These are phyloP conservation scores for Trachelus iudaicus DNA, from an alignment of 2,888 invertebrate species.

Conservation along the genomic window DNA sequence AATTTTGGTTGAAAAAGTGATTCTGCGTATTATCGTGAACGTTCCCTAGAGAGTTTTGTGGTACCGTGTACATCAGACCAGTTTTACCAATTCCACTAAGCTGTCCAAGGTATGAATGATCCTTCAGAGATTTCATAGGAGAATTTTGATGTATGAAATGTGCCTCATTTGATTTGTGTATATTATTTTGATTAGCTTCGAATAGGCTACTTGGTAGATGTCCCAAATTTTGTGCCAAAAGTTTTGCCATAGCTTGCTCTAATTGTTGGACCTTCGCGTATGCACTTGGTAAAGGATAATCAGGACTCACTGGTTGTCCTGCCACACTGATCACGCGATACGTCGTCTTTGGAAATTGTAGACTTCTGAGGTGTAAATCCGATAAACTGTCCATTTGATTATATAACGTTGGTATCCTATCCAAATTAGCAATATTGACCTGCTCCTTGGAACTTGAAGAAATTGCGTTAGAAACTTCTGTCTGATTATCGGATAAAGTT, in stretches of 20 bases:
- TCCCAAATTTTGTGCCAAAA: conserved; percentile 44
- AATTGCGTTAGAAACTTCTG: conserved; percentile 55
- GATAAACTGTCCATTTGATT: conserved; percentile 46
- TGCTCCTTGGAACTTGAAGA: conserved; percentile 49
- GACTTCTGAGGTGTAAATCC: conserved; percentile 35
- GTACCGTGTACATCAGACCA: conserved; percentile 42
- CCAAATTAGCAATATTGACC: conserved; percentile 50
- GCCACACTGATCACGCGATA: conserved; percentile 52
- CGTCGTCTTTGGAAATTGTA: conserved; percentile 38
- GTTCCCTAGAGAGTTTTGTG: neutral
- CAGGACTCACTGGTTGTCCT: conserved; percentile 45
- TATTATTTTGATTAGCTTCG: conserved; percentile 14
- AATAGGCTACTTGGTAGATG: conserved; percentile 26
- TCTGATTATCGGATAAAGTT: conserved; percentile 35
- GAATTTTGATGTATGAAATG: conserved; percentile 25
- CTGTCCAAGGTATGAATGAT: conserved; percentile 5
- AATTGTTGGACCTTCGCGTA: conserved; percentile 51
- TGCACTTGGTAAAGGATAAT: conserved; percentile 42
- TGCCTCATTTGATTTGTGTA: conserved; percentile 22
- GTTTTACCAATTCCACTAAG: conserved; percentile 46
- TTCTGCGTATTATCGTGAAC: neutral
- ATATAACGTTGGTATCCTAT: conserved; percentile 42
- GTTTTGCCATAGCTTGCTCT: conserved; percentile 55
- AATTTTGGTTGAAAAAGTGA: neutral
- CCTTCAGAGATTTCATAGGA: neutral